Evolutionary conservation across 2,113 vertebrate species (phyloP).

Genomic region (Cyprinus carpio): DNA sequence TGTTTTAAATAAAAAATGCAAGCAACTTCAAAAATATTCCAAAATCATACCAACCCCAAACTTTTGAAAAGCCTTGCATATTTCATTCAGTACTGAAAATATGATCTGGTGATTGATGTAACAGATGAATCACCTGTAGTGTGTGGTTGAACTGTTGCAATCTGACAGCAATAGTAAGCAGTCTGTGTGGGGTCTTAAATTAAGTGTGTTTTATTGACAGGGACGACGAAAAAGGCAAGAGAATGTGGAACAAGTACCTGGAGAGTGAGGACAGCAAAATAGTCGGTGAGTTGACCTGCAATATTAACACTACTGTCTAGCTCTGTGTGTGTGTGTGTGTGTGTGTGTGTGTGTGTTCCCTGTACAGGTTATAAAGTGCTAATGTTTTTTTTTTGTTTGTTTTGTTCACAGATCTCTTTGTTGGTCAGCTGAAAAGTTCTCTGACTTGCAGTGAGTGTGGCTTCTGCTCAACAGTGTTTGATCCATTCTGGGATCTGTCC

Average conservation of each 20-base stretch:
- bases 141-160: background rate
- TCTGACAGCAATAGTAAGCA: background rate
- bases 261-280: conserved; percentile 94
- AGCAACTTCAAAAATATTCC: background rate
- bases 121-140: conserved; percentile 19
- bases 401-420: conserved; percentile 85
- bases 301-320: background rate
- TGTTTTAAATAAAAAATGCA: background rate
- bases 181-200: background rate
- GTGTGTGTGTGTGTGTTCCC: too few species aligned
- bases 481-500: conserved; percentile 97
- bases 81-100: too few species aligned
- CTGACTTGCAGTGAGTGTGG: conserved; percentile 90
- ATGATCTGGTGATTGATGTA: conserved; percentile 8
- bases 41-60: too few species aligned
- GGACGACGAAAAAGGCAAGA: conserved; percentile 88
- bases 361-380: background rate
- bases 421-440: conserved; percentile 95
- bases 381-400: background rate
- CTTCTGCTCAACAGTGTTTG: conserved; percentile 91
- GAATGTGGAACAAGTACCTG: conserved; percentile 94
- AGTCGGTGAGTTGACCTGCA: conserved; percentile 78
- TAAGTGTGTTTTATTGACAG: conserved; percentile 67
- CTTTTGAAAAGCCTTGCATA: too few species aligned
- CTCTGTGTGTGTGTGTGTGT: background rate